Base-by-base conservation (phyloP, 2,797 vertebrate genomes). In the Melanotaenia pygmaea region DNA sequence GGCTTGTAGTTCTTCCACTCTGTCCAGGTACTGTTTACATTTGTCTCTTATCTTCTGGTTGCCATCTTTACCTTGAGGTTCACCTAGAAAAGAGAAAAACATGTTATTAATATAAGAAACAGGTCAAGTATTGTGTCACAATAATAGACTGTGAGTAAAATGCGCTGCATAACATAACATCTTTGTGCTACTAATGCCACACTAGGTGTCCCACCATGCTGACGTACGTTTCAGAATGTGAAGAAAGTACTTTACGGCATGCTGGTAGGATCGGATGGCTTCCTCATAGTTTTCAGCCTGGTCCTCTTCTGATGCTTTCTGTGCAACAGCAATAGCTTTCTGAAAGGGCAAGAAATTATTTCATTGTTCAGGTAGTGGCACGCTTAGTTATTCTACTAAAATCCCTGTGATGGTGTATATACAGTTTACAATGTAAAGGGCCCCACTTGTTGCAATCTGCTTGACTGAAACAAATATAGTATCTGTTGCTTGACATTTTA, bases 291-390 rank as follows among this genome's bases (percentile, higher is more conserved):
- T 97, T 50, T 95, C 96, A 58, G 92, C 96, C 87, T 97, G 95
- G 88, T 99, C 98, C 83, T 98, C 96, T 67, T 97, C 94, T 0
- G 97, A 95, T 62, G 98, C 98, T 91, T 96, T 99, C 88, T 56
- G 95, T 64, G 97, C 98, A 40, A 97, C 83, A 3, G 96, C 95
- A 89, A 99, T 97, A 60, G 97, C 98, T 97, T 99, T 99, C 98
- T 99, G 80, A 86, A 94, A 82, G 72, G 76, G 77, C 54, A 72
- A 64, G 26, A 68, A 37, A 83, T 64, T 3, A 4, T 68, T 76
- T 18, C 10, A 73, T 32, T 67, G 60, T 67, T 64, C 16, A 66
- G n/a, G 57, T 2, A 47, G 18, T 45, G 34, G 26, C 14, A 32
- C 0, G 32, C 0, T 28, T 47, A 30, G 0, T 64, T 2, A 16